Evolutionary conservation across 2,888 invertebrate species (phyloP).

Genomic region (Aporophyla lueneburgensis): DNA sequence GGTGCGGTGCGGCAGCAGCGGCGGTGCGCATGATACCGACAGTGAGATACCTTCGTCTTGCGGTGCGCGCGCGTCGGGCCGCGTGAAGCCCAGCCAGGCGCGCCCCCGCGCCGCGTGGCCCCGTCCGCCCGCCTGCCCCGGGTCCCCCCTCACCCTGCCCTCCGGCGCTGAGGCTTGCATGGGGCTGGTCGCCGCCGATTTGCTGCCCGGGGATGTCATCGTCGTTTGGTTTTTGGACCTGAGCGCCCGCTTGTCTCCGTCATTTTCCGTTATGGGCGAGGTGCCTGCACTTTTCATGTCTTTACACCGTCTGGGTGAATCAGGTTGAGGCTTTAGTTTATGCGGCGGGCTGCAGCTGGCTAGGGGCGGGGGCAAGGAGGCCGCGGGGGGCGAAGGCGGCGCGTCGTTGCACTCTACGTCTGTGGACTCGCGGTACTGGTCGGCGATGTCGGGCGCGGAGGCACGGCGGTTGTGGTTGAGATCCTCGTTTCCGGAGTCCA

Average conservation of each 20-base stretch:
- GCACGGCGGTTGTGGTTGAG: conserved; percentile 68
- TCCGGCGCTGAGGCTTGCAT: conserved; percentile 65
- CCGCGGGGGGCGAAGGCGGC: conserved; percentile 25
- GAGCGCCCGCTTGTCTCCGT: conserved; percentile 47
- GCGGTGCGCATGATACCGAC: conserved; percentile 68
- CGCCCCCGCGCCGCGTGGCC: conserved; percentile 70
- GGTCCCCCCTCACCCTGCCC: conserved; percentile 44
- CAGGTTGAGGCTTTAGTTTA: conserved; percentile 2
- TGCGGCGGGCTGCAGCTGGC: conserved; percentile 16
- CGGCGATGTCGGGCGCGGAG: conserved; percentile 74
- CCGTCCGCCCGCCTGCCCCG: conserved; percentile 60
- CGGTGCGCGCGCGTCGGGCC: conserved; percentile 58
- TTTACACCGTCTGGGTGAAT: conserved; percentile 17
- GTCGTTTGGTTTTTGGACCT: conserved; percentile 67
- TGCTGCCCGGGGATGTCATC: conserved; percentile 75
- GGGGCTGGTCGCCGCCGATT: conserved; percentile 77
- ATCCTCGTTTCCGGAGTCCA: conserved; percentile 86
- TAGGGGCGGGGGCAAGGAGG: conserved; percentile 45
- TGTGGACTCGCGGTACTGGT: conserved; percentile 62
- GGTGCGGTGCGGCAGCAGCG: conserved; percentile 78
- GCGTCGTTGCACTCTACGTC: conserved; percentile 51
- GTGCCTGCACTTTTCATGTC: conserved; percentile 73
- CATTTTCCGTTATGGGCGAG: conserved; percentile 73
- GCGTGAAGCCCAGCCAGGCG: conserved; percentile 63
- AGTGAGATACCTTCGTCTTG: conserved; percentile 73